Evolutionary conservation across 2,888 invertebrate genomes (phyloP), one percentile per base, ranked within the genome.

Genomic region (Dicyrtomina minuta): DNA sequence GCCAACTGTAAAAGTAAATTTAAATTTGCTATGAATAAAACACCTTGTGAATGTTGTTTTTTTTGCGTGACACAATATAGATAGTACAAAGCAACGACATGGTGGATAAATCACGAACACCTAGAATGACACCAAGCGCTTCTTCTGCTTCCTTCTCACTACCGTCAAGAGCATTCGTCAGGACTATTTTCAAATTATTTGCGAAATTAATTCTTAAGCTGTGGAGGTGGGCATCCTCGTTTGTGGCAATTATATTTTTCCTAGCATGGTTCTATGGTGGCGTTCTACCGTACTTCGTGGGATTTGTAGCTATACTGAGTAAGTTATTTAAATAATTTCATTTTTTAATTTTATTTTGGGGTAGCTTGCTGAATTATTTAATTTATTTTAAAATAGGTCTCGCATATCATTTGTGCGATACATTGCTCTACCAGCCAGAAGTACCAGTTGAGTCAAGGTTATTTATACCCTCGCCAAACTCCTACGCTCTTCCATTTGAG

Each of bases 401-500:
- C 46, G 71, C 71, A 15, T 77, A 77, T 59, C 76, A 76, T 60
- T 53, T 77, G 20, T 75, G 75, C 22, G 77, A 77, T 56, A 75
- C 71, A 10, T 68, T 77, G 17, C 60, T 77, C 20, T 77, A 75
- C 64, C 77, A 77, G 70, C 77, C 77, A 13, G 77, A 77, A 13
- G 69, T 44, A 67, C 96, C 96, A 43, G 87, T 89, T 17, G 92
- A 94, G 82, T 93, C 96, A 0, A 86, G 96, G 77, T 87, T 91
- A 56, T 94, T 91, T 82, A 90, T 96, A 70, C 90, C 93, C 71
- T 88, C 91, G 74, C 96, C 96, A 12, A 89, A 90, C 68, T 89
- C 89, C 81, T 91, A 90, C 81, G 90, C 90, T 79, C 84, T 96
- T 78, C 93, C 93, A 15, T 93, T 90, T 83, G 93, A 96, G 84